phyloP scores from a whole-genome alignment of 2,113 vertebrate species.

The Lipophrys pholis region DNA sequence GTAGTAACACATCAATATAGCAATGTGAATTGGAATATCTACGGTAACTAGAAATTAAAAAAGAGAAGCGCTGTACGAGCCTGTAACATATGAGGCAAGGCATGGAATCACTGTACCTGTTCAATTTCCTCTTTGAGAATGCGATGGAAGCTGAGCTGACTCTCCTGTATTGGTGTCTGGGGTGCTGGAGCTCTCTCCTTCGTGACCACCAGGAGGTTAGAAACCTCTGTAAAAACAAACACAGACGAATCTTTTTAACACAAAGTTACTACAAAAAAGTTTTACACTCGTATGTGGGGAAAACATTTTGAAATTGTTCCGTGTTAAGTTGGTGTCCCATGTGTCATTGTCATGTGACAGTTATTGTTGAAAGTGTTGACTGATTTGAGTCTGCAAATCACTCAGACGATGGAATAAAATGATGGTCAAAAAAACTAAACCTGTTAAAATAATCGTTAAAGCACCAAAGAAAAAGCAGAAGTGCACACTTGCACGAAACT shows the following conservation, averaged over 20 bases:
- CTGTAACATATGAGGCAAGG: not conserved
- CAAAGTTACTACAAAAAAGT: not conserved
- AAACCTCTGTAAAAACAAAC: conserved; percentile 87
- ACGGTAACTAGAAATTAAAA: too few species aligned
- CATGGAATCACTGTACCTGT: conserved; percentile 79
- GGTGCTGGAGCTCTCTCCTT: conserved; percentile 83
- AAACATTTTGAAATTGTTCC: too few species aligned
- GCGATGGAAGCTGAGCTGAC: conserved; percentile 92
- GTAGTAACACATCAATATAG: too few species aligned
- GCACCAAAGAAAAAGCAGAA: not conserved
- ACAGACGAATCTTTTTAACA: not conserved
- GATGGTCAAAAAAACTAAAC: not conserved
- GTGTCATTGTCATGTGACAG: not conserved
- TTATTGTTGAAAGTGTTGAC: not conserved
- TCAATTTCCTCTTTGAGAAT: conserved; percentile 94
- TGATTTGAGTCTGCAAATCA: not conserved
- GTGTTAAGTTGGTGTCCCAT: too few species aligned
- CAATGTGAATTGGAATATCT: too few species aligned
- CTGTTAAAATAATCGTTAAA: not conserved
- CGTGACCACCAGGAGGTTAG: conserved; percentile 95
- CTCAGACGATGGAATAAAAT: conserved; percentile 5
- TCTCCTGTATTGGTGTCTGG: conserved; percentile 82
- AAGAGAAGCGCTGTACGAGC: not conserved
- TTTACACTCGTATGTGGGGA: not conserved
- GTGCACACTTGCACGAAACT: not conserved